Evolutionary conservation across 2,888 invertebrate species (phyloP).

Genomic region (Ennomos erosarius): DNA sequence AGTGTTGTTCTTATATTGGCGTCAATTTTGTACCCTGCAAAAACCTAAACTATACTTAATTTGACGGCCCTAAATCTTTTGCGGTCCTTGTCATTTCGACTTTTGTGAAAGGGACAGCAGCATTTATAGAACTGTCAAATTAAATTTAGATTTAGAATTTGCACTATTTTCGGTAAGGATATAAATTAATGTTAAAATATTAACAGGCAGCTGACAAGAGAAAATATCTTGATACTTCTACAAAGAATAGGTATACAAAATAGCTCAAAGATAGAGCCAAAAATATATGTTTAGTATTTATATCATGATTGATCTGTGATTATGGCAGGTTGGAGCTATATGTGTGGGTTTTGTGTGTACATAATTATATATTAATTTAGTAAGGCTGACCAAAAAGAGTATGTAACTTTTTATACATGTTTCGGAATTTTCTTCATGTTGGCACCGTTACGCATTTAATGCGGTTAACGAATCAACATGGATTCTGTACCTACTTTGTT

Average conservation of each 20-base stretch:
- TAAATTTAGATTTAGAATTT: too few species aligned
- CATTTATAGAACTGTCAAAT: too few species aligned
- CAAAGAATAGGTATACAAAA: not conserved
- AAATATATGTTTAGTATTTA: slow-evolving; percentile 39
- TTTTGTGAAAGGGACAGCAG: too few species aligned
- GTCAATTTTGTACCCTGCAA: too few species aligned
- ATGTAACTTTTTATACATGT: slow-evolving; percentile 17
- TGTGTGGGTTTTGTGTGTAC: slow-evolving; percentile 45
- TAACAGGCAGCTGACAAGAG: too few species aligned
- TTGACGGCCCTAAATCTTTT: too few species aligned
- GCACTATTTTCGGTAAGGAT: too few species aligned
- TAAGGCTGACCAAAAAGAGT: slow-evolving; percentile 39
- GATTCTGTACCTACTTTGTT: not conserved
- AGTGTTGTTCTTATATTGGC: too few species aligned
- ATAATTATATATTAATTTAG: slow-evolving; percentile 36
- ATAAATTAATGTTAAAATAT: too few species aligned
- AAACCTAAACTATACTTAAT: too few species aligned
- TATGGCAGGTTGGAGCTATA: slow-evolving; percentile 42
- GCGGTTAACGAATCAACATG: slow-evolving; percentile 8
- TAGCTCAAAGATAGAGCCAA: slow-evolving; percentile 63
- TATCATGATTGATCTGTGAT: slow-evolving; percentile 58
- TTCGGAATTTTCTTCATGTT: slow-evolving; percentile 26
- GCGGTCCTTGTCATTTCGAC: too few species aligned
- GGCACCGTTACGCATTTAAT: slow-evolving; percentile 22
- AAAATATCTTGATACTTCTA: too few species aligned